Evolutionary conservation across 2,888 invertebrate genomes (phyloP), one percentile per base, ranked within the genome.

Genomic region (Mactromeris polynyma): DNA sequence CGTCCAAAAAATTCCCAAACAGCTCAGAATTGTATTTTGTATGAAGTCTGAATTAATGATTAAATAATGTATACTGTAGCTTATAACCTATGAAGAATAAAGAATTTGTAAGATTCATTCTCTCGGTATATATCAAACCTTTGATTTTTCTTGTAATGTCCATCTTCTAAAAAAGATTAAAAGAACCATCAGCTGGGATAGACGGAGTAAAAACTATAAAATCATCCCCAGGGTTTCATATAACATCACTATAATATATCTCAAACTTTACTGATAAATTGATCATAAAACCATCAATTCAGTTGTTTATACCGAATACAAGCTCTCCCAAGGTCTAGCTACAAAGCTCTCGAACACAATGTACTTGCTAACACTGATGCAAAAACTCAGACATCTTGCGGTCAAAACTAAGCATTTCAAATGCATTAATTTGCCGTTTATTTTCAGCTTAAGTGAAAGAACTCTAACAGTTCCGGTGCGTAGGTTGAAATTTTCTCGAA

Each of bases 61-160:
- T 33, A 73, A 36, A 73, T 33, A 73, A 73, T 73, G 73, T 73
- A 73, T 33, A 73, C 14, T 31, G 9, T 26, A 58, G 26, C 14
- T 19, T 36, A 73, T 73, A 73, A 33, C 2, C 36, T 73, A 36
- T 73, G 26, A 64, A 64, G n/a, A 64, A 64, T 26, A 64, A 64
- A 64, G 58, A 64, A 1, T 2, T n/a, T 64, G 6, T 26, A 26
- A 26, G 36, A 9, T 33, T 36, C 33, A 4, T 19, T 33, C 17
- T 73, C 14, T 33, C n/a, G 19, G 33, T 36, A 36, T 26, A 36
- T 17, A 73, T 73, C 33, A 73, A 33, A 73, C 3, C 17, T 33
- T 73, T 73, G 73, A 73, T 73, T 73, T 33, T 33, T 73, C 36
- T 17, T 73, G 36, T 73, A 73, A 73, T 73, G 73, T 73, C 73